Evolutionary conservation across 2,888 invertebrate genomes (phyloP).

Genomic region (Coleophora flavipennella): DNA sequence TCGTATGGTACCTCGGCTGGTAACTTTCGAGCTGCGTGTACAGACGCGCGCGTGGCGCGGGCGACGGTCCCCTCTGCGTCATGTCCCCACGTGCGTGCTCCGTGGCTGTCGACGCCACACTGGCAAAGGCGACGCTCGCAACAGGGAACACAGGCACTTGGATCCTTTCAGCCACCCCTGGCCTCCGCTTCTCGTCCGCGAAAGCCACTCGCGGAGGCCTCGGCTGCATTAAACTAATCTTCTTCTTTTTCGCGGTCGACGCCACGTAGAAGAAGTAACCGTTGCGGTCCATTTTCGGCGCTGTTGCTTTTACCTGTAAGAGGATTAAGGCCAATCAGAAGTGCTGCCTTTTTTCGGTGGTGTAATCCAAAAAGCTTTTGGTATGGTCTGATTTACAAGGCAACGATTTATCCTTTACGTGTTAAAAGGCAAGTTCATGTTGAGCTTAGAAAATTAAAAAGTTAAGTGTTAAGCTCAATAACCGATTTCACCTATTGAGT

Average conservation of each 20-base stretch:
- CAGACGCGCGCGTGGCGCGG: conserved; percentile 61
- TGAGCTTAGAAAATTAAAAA: no score
- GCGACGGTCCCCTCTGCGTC: conserved; percentile 46
- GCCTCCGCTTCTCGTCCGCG: conserved; percentile 52
- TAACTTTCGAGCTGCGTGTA: conserved; percentile 67
- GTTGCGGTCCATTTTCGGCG: conserved; percentile 65
- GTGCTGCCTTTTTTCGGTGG: neutral
- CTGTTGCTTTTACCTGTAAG: conserved; percentile 59
- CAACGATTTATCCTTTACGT: no score
- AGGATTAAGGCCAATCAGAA: neutral
- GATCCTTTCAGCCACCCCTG: conserved; percentile 52
- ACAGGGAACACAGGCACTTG: conserved; percentile 11
- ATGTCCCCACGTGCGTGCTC: conserved; percentile 45
- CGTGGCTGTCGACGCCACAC: conserved; percentile 45
- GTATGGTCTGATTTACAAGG: neutral
- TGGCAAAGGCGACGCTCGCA: conserved; percentile 18
- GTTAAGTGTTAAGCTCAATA: no score
- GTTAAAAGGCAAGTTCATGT: no score
- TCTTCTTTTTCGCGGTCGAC: conserved; percentile 68
- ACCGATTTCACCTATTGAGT: no score
- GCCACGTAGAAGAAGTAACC: conserved; percentile 66
- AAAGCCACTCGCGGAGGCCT: conserved; percentile 62
- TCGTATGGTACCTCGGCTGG: conserved; percentile 65
- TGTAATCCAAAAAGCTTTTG: neutral
- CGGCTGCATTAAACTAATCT: conserved; percentile 65